Evolutionary conservation across 2,797 vertebrate genomes (phyloP).

Genomic region (Perdix hodgsoniae): DNA sequence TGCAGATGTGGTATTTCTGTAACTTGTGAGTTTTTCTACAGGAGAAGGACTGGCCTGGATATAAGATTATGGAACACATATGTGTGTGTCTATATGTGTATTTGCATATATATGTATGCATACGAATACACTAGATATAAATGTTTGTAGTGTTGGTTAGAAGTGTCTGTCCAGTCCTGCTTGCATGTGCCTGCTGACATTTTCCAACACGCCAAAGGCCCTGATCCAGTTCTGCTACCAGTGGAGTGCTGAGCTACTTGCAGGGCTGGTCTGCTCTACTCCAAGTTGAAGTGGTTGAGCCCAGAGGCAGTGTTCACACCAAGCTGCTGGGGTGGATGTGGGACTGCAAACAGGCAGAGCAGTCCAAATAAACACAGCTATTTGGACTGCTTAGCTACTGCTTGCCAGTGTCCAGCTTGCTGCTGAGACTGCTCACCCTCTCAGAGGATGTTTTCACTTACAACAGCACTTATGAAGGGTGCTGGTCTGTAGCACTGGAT

Average conservation of each 20-base stretch:
- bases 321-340: not conserved
- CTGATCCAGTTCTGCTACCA: not conserved
- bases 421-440: not conserved
- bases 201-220: not conserved
- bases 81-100: fast-evolving
- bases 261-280: not conserved
- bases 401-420: not conserved
- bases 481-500: not conserved
- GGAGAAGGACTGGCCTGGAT: not conserved
- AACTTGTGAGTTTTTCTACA: not conserved
- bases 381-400: not conserved
- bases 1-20: not conserved
- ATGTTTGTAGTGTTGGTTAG: not conserved
- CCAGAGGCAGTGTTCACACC: fast-evolving
- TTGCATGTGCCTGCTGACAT: not conserved
- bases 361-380: not conserved
- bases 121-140: too few species aligned
- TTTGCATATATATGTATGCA: too few species aligned
- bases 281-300: not conserved
- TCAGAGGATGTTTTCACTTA: fast-evolving
- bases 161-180: not conserved
- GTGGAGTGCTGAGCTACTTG: not conserved
- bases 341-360: not conserved
- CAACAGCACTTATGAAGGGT: not conserved
- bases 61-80: not conserved